Conservation (phyloP, 2,888 invertebrate genomes). For the Chrysolina americana region DNA sequence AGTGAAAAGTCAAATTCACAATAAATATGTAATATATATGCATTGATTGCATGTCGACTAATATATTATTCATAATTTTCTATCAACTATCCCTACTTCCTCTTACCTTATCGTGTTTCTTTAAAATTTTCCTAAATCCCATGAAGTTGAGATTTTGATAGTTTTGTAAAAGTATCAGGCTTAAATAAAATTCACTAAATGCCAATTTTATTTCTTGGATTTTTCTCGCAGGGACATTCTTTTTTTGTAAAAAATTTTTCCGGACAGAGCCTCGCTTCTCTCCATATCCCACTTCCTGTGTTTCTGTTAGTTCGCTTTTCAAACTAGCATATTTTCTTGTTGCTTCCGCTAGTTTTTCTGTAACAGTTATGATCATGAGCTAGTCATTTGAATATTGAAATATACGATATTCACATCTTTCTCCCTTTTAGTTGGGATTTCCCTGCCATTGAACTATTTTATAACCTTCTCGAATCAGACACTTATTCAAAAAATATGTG, state of each 20-base stretch:
- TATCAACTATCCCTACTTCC: not conserved
- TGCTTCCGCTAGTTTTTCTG: slow-evolving; percentile 72
- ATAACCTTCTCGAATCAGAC: too few species aligned
- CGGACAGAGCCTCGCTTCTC: slow-evolving; percentile 63
- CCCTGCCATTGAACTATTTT: too few species aligned
- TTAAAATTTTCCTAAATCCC: slow-evolving; percentile 98
- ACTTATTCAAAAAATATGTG: too few species aligned
- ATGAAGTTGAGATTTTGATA: slow-evolving; percentile 99
- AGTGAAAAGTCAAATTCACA: too few species aligned
- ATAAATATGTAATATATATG: too few species aligned
- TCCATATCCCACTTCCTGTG: slow-evolving; percentile 64
- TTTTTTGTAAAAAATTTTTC: slow-evolving; percentile 66
- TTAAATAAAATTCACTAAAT: slow-evolving; percentile 98
- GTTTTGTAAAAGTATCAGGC: slow-evolving; percentile 96
- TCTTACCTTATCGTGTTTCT: slow-evolving; percentile 97
- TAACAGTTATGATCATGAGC: slow-evolving; percentile 3
- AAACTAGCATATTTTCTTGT: slow-evolving; percentile 93
- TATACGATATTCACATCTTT: too few species aligned
- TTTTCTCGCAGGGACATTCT: slow-evolving; percentile 79
- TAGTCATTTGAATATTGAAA: not conserved
- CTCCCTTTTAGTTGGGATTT: too few species aligned
- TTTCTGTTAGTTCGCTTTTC: slow-evolving; percentile 84
- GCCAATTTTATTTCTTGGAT: slow-evolving; percentile 95
- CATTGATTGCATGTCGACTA: too few species aligned
- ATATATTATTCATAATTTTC: not conserved